These are phyloP conservation scores for Nymphalis polychloros DNA, from an alignment of 2,888 invertebrate species.

Conservation along the genomic window DNA sequence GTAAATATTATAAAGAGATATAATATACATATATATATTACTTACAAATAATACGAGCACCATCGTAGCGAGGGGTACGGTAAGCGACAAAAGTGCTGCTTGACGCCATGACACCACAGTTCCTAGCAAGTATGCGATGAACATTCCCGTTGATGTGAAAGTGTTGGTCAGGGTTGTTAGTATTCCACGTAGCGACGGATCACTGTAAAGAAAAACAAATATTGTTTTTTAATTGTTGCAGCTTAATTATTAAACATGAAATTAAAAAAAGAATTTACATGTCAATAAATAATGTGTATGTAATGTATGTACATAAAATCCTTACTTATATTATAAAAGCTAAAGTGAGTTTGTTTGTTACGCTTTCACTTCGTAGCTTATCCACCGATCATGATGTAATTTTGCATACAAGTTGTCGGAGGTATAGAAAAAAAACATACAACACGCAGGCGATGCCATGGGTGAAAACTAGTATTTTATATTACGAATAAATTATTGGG, in stretches of 20 bases:
- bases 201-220: slow-evolving; percentile 57
- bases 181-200: slow-evolving; percentile 77
- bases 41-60: slow-evolving; percentile 77
- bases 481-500: too few relatives aligned
- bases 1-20: neutral
- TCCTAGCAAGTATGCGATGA: slow-evolving; percentile 77
- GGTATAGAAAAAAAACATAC: too few relatives aligned
- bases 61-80: slow-evolving; percentile 76
- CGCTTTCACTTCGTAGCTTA: too few relatives aligned
- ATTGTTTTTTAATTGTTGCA: neutral
- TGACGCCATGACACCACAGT: slow-evolving; percentile 78
- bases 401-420: neutral
- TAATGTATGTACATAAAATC: too few relatives aligned
- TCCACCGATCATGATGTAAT: too few relatives aligned
- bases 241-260: too few relatives aligned
- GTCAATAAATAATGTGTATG: too few relatives aligned
- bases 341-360: too few relatives aligned
- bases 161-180: slow-evolving; percentile 77
- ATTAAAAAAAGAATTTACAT: too few relatives aligned
- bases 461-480: too few relatives aligned
- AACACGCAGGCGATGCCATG: too few relatives aligned
- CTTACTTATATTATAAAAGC: too few relatives aligned
- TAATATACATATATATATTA: slow-evolving; percentile 33
- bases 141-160: slow-evolving; percentile 77
- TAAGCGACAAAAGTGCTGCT: slow-evolving; percentile 75